Percentiles rank a stretch among this genome's conserved stretches.
Conservation (phyloP, 2,888 invertebrate genomes). For the Poecilus cupreus region DNA sequence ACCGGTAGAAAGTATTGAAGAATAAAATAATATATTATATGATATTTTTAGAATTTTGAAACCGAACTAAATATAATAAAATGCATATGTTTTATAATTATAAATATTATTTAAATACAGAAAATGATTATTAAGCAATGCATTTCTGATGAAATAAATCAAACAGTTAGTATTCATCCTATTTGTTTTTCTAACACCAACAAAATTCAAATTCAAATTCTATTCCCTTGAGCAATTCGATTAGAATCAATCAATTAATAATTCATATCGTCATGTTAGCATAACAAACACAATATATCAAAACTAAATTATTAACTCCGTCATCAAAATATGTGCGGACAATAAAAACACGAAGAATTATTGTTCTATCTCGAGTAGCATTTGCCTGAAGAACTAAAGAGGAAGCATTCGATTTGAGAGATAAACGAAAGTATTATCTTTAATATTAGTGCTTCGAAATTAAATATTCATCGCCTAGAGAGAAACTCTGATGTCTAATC, state of each 20-base stretch:
- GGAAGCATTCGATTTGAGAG: slow-evolving; percentile 42
- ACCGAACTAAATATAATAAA: too few relatives aligned
- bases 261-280: slow-evolving; percentile 36
- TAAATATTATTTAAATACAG: not conserved
- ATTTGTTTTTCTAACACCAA: slow-evolving; percentile 28
- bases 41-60: too few relatives aligned
- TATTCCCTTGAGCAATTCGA: slow-evolving; percentile 7
- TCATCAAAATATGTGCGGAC: slow-evolving; percentile 43
- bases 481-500: slow-evolving; percentile 41
- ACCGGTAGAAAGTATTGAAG: too few relatives aligned
- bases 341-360: slow-evolving; percentile 47
- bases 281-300: slow-evolving; percentile 48
- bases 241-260: slow-evolving; percentile 45
- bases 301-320: slow-evolving; percentile 41
- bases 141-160: slow-evolving; percentile 8
- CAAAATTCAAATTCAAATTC: not conserved
- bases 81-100: not conserved
- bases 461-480: slow-evolving; percentile 52
- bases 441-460: slow-evolving; percentile 52
- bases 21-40: too few relatives aligned
- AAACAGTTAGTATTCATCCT: not conserved
- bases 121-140: not conserved
- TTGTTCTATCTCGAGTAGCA: slow-evolving; percentile 42
- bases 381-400: slow-evolving; percentile 48
- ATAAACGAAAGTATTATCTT: slow-evolving; percentile 53